Base-by-base conservation (phyloP, 37 sponge, comb jelly and placozoan genomes). In the Bolinopsis microptera region DNA sequence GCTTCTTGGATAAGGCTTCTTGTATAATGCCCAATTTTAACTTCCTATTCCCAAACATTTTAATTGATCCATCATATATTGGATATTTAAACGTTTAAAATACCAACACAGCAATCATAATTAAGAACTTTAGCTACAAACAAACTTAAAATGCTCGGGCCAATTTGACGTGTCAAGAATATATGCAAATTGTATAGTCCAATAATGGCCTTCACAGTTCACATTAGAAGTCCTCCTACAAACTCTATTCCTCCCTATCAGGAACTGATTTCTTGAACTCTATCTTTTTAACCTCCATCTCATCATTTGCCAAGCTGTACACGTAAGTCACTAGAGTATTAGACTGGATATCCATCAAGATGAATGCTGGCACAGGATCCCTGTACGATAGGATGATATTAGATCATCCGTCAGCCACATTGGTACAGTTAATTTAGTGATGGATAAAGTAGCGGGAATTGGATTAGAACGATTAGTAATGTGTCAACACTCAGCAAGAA, bases 291-390 rank as follows among this genome's bases (percentile, higher is more conserved):
- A 98, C 97, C 93, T 96, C 96, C 36, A 95, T 94, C 31, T 96
- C 95, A 16, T 95, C 97, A 41, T 98, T 96, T 32, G 94, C 48
- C 26, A 98, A 94, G 92, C 96, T 96, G 93, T 98, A 98, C 41
- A 96, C 96, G 94, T 98, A 98, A 61, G 96, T 92, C 28, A 97
- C 97, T 39, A 96, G 94, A 0, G 93, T 67, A 8, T 94, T 32
- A 1, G 97, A 95, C 70, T 97, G 97, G 82, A 98, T 97, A 93
- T 98, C 99, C 99, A 98, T 98, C 92, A 98, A 94, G 0, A 96
- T 97, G 96, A 98, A 98, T 0, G 97, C 97, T 30, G 99, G 99
- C 1, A 94, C 94, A 8, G 82, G 82, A 22, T 80, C 38, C 82
- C 82, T 80, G 82, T 16, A 72, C 5, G 18, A 24, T 72, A 13